phyloP scores from a whole-genome alignment of 2,113 vertebrate species.

The Anser brachyrhynchus region DNA sequence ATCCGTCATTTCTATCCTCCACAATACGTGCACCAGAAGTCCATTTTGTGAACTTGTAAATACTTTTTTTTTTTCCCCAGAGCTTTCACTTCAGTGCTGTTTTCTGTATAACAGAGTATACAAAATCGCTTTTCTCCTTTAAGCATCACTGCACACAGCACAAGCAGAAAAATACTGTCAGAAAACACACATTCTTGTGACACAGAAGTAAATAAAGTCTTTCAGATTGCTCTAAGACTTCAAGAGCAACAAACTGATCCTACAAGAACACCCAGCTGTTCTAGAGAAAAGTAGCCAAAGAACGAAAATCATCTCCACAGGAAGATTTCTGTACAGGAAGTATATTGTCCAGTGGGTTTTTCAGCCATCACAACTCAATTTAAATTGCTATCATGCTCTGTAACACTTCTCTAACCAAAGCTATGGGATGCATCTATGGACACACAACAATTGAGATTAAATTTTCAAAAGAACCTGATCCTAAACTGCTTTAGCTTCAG shows the following conservation, averaged over 20 bases:
- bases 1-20: not conserved
- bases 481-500: not conserved
- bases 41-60: not conserved
- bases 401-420: not conserved
- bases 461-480: not conserved
- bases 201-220: not conserved
- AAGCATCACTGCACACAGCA: not conserved
- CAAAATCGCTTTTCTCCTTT: not conserved
- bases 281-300: not conserved
- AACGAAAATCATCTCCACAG: not conserved
- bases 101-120: not conserved
- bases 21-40: not conserved
- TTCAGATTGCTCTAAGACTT: not conserved
- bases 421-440: not conserved
- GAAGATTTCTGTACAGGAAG: not conserved
- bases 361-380: not conserved
- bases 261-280: not conserved
- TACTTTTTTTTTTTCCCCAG: not conserved
- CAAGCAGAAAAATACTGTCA: not conserved
- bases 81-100: not conserved
- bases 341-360: not conserved
- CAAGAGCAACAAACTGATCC: not conserved
- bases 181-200: not conserved
- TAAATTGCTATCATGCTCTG: not conserved
- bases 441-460: not conserved